Evolutionary conservation across 2,113 vertebrate genomes (phyloP).

Genomic region (Lethenteron reissneri): DNA sequence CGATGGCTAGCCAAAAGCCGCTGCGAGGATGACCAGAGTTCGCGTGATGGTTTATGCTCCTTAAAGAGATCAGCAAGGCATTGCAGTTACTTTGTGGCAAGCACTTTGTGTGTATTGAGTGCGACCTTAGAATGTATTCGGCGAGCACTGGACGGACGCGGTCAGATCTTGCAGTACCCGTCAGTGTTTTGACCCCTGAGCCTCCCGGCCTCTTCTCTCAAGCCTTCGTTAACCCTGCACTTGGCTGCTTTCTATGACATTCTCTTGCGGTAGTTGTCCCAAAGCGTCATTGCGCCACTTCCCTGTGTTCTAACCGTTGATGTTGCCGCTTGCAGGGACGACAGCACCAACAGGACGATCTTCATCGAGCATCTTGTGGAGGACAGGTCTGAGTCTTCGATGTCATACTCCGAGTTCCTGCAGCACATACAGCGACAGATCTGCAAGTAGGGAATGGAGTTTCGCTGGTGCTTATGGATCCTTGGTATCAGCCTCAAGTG

Average conservation of each 20-base stretch:
- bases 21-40: too few relatives aligned
- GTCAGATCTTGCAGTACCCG: too few relatives aligned
- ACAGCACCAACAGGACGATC: constrained; percentile 39
- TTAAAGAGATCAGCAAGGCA: too few relatives aligned
- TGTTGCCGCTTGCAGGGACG: constrained; percentile 37
- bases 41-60: too few relatives aligned
- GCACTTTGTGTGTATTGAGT: too few relatives aligned
- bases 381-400: constrained; percentile 58
- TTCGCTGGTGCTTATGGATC: too few relatives aligned
- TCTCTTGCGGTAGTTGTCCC: background rate
- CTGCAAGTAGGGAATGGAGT: constrained; percentile 32
- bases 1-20: too few relatives aligned
- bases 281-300: background rate
- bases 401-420: constrained; percentile 79
- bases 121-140: too few relatives aligned
- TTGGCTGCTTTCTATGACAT: background rate
- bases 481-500: too few relatives aligned
- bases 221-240: background rate
- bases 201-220: background rate
- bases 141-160: too few relatives aligned
- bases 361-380: constrained; percentile 78
- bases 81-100: too few relatives aligned
- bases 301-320: constrained; percentile 7
- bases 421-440: constrained; percentile 70
- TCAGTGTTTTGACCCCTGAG: background rate